Percentiles rank a stretch among this genome's conserved stretches.
phyloP scores from a whole-genome alignment of 2,113 vertebrate genomes.

The Tachuris rubrigastra region DNA sequence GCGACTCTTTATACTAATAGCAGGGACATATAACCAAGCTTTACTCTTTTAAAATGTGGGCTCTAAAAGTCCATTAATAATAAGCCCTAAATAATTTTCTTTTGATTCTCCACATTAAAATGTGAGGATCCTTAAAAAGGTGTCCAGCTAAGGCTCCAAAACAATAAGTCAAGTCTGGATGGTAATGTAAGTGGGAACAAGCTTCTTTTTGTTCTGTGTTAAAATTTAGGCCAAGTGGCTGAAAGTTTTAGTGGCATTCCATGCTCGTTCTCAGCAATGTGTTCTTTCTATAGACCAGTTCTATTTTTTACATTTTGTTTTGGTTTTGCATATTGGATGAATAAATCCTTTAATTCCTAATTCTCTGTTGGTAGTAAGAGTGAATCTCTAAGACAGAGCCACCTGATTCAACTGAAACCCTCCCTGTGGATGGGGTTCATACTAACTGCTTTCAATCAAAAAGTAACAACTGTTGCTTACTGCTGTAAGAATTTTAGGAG shows the following conservation, averaged over 20 bases:
- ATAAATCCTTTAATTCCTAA: background rate
- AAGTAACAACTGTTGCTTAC: background rate
- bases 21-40: background rate
- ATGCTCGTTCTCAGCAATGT: background rate
- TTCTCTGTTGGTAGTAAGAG: background rate
- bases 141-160: background rate
- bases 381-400: background rate
- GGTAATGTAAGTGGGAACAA: background rate
- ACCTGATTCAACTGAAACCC: background rate
- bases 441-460: background rate
- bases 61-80: background rate
- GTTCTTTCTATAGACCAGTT: background rate
- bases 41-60: background rate
- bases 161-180: background rate
- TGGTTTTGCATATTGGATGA: background rate
- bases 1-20: background rate
- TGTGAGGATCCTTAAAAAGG: background rate
- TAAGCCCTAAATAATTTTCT: background rate
- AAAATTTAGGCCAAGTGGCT: background rate
- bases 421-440: background rate
- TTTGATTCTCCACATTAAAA: background rate
- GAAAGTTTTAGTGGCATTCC: background rate
- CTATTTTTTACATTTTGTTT: background rate
- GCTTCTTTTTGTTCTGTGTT: background rate
- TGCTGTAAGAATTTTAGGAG: background rate